Evolutionary conservation across 2,113 vertebrate genomes (phyloP).

Genomic region (Numida meleagris): DNA sequence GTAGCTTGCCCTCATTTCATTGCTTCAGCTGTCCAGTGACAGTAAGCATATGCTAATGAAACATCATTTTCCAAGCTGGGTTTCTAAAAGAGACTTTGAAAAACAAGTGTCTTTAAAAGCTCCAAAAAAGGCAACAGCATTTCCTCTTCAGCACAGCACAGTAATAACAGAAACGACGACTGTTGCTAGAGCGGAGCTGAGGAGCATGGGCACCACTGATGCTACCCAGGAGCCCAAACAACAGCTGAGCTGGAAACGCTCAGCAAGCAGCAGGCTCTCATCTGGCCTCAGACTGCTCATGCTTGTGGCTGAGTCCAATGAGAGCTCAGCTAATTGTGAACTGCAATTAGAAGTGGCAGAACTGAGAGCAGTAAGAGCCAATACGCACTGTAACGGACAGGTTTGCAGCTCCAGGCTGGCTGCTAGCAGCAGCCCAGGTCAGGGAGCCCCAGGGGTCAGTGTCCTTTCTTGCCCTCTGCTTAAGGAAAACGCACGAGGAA

Average conservation of each 20-base stretch:
- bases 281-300: neutral
- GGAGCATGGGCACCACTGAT: neutral
- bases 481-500: neutral
- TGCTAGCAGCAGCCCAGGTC: neutral
- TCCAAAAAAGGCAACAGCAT: neutral
- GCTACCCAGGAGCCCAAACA: neutral
- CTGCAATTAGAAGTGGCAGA: neutral
- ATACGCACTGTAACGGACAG: neutral
- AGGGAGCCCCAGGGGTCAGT: neutral
- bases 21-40: neutral
- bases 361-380: rapidly evolving
- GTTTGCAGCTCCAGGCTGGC: neutral
- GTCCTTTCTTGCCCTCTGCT: neutral
- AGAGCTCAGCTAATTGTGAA: neutral
- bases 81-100: neutral
- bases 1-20: neutral
- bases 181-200: neutral
- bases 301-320: neutral
- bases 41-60: neutral
- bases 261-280: rapidly evolving
- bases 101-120: neutral
- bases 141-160: neutral
- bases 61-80: neutral
- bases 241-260: neutral
- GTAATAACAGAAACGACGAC: neutral